These are phyloP conservation scores for Parelbella ahira DNA, from an alignment of 2,888 invertebrate genomes.

Conservation along the genomic window DNA sequence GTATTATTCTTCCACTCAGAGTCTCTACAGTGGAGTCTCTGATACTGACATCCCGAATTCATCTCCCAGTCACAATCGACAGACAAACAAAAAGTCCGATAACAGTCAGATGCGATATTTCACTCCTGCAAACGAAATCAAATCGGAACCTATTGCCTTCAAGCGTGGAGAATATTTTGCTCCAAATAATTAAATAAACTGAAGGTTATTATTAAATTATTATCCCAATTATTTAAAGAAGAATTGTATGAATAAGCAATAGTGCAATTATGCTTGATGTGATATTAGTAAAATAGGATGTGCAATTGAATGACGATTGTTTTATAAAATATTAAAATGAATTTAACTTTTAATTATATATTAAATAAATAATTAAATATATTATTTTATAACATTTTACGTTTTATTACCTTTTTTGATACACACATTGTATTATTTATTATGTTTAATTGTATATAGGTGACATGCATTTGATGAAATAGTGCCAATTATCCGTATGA, in stretches of 20 bases:
- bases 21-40: constrained; percentile 2
- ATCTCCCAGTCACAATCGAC: neutral
- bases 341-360: too few relatives aligned
- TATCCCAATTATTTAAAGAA: neutral
- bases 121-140: constrained; percentile 48
- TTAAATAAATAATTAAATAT: too few relatives aligned
- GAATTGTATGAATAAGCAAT: too few relatives aligned
- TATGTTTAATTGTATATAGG: too few relatives aligned
- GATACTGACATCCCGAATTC: neutral
- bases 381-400: too few relatives aligned
- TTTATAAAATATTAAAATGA: neutral
- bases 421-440: too few relatives aligned
- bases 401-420: too few relatives aligned
- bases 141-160: constrained; percentile 33
- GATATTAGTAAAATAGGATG: constrained; percentile 29
- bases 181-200: constrained; percentile 40
- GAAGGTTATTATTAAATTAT: neutral
- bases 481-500: too few relatives aligned
- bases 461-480: too few relatives aligned
- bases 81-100: constrained; percentile 9
- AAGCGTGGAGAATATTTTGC: constrained; percentile 52
- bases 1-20: constrained; percentile 14
- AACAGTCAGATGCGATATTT: constrained; percentile 24
- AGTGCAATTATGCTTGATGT: too few relatives aligned
- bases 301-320: constrained; percentile 12